A percentile compares a stretch with the other conserved stretches of the same genome.
phyloP scores from a whole-genome alignment of 2,888 invertebrate species.

The Iphiclides podalirius region DNA sequence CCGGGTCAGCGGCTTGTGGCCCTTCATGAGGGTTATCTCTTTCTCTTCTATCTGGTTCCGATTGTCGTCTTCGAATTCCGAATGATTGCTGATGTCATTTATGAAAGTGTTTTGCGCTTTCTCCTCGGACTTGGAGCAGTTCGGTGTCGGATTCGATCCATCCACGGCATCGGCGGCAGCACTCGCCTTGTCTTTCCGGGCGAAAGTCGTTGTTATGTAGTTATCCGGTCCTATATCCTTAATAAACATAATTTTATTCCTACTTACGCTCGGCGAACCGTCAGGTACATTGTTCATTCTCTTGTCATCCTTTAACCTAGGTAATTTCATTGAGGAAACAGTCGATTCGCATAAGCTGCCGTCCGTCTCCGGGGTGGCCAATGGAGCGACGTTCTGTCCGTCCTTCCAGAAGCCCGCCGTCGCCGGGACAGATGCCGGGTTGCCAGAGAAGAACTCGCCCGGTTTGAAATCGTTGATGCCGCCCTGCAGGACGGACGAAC shows the following conservation, averaged over 20 bases:
- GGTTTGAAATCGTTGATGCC: slow-evolving; percentile 71
- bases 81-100: slow-evolving; percentile 69
- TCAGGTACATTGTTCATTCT: slow-evolving; percentile 68
- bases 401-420: slow-evolving; percentile 64
- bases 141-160: slow-evolving; percentile 57
- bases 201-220: slow-evolving; percentile 84
- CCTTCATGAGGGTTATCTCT: slow-evolving; percentile 73
- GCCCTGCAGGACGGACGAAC: slow-evolving; percentile 61
- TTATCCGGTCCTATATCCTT: slow-evolving; percentile 86
- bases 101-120: slow-evolving; percentile 71
- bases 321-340: slow-evolving; percentile 73
- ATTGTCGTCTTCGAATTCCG: slow-evolving; percentile 75
- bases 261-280: slow-evolving; percentile 61
- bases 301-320: slow-evolving; percentile 66
- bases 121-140: slow-evolving; percentile 69
- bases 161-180: slow-evolving; percentile 51
- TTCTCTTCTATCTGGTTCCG: slow-evolving; percentile 74
- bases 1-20: slow-evolving; percentile 85
- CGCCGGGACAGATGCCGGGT: slow-evolving; percentile 58
- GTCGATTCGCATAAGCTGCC: slow-evolving; percentile 80
- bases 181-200: slow-evolving; percentile 65
- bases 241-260: slow-evolving; percentile 80
- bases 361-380: slow-evolving; percentile 82
- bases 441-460: slow-evolving; percentile 73
- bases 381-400: slow-evolving; percentile 74